Evolutionary conservation across 2,797 vertebrate species (phyloP).

Genomic region (Apodemus agrarius): DNA sequence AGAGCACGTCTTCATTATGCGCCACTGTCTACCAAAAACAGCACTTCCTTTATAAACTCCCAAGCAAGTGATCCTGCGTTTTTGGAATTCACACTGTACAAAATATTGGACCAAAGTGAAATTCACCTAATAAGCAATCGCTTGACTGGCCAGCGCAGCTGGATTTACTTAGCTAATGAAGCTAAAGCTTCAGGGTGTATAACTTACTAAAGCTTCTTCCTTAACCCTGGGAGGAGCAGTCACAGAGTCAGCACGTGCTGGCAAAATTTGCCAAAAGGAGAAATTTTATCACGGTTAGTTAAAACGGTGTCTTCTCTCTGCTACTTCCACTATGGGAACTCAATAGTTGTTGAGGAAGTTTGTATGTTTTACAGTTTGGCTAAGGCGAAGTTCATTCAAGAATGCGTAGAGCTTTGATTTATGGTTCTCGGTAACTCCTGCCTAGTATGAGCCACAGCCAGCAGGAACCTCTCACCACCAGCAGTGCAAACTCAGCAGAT

Average conservation of each 20-base stretch:
- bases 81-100: background rate
- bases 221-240: background rate
- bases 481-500: background rate
- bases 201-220: background rate
- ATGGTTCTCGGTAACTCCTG: background rate
- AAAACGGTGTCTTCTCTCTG: background rate
- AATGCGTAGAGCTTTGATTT: background rate
- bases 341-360: background rate
- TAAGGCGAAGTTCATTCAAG: background rate
- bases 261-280: constrained; percentile 23
- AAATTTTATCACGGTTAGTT: constrained; percentile 29
- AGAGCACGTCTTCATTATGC: constrained; percentile 33
- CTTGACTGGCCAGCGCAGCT: constrained; percentile 21
- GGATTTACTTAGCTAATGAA: constrained; percentile 36
- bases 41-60: background rate
- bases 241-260: background rate
- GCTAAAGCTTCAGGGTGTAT: background rate
- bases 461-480: background rate
- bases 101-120: constrained; percentile 1
- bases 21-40: constrained; percentile 27
- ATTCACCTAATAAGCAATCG: background rate
- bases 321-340: background rate
- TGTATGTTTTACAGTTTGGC: background rate
- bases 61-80: constrained; percentile 5
- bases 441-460: background rate